Evolutionary conservation across 2,113 vertebrate genomes (phyloP), one percentile per base, ranked within the genome.

Genomic region (Lutjanus erythropterus): DNA sequence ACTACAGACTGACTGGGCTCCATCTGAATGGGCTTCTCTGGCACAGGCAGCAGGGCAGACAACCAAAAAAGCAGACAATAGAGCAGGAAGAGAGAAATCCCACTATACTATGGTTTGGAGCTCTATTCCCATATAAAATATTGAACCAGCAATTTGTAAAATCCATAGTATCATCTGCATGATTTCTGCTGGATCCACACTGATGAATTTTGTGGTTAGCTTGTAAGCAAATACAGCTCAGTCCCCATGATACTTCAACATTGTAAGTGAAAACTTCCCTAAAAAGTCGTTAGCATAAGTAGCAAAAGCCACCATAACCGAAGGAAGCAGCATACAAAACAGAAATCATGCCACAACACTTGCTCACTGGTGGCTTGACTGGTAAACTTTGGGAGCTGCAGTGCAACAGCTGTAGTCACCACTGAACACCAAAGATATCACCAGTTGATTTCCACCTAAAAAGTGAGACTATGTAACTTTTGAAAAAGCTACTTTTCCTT

Each of bases 1-100:
- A 64, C 81, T 89, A 21, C 39, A 75, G 84, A 72, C 35, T 68
- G 83, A 84, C 82, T 79, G 78, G 64, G 84, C 75, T 91, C 80
- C 87, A 91, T 88, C 65, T 88, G 86, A 88, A 88, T 71, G 81
- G 84, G 70, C 84, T 85, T 81, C 74, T 84, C 71, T 86, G 86
- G 85, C 80, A 89, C 68, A 76, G 75, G 69, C 60, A 66, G 31
- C 56, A 35, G 49, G 47, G 49, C 67, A 47, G 73, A 86, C 61
- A 47, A 77, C 58, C 37, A 46, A 66, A 75, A 59, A 71, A 70
- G 72, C 33, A 86, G 75, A 87, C 70, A 86, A 76, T 25, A 84
- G 77, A 70, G 44, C 47, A 81, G 60, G 55, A 78, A 80, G 49
- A 79, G 12, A 79, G 47, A 71, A 79, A 81, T 74, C 46, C 50